Evolutionary conservation across 2,797 vertebrate species (phyloP), one percentile per base, ranked within the genome.

Genomic region (Tiaroga cobitis): DNA sequence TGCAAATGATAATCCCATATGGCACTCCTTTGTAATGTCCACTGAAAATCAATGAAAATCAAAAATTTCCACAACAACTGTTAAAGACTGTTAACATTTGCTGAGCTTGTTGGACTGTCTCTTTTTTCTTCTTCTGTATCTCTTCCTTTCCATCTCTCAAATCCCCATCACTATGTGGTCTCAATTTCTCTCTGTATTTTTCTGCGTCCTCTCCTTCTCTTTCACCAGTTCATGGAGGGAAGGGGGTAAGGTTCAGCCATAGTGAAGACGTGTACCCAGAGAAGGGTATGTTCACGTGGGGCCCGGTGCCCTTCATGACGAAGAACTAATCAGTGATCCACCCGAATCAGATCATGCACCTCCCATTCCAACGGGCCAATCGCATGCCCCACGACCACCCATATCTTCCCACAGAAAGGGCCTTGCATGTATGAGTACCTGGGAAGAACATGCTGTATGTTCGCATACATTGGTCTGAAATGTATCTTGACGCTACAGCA

Each of bases 231-330:
- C 98, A 99, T 96, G 96, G 95, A 97, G 98, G 97, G 94, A 99
- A 98, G 95, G 98, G 98, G 92, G 95, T 98, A 96, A 97, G 98
- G 94, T 99, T 97, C 97, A 98, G 97, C 94, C 96, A 97, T 98
- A 99, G 97, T 96, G 98, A 99, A 96, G 98, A 99, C 94, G 96
- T 97, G 95, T 99, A 96, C 97, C 98, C 98, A 94, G 98, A 99
- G 89, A 99, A 99, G 98, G 98, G 98, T 99, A 99, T 89, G 98
- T 99, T 94, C 75, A 90, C 86, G 82, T 88, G 86, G 88, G 93
- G 91, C 89, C 90, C 82, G 90, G 89, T 80, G 80, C 89, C 91
- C 92, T 89, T 86, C 87, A 91, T 80, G 80, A 93, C 85, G 91
- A 87, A 90, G 89, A 89, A 89, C 81, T 84, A 91, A 91, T 90